Conservation (phyloP, 2,888 invertebrate species). For the Zhengitettix transpicula region DNA sequence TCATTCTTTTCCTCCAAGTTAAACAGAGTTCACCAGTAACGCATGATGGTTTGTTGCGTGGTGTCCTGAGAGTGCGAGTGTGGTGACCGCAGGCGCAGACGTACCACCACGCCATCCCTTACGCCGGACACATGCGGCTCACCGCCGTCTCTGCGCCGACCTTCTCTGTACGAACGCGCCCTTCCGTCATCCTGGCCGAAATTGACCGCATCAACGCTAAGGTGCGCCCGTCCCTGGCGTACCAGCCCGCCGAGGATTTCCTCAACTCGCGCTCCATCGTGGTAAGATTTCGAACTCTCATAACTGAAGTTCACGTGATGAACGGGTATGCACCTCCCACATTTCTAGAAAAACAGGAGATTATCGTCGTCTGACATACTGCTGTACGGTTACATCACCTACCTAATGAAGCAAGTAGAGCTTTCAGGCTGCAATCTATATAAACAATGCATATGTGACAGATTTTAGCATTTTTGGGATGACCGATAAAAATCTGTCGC, state of each 20-base stretch:
- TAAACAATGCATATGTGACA: no score
- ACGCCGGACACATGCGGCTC: slow-evolving; percentile 37
- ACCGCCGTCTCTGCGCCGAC: slow-evolving; percentile 39
- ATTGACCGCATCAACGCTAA: slow-evolving; percentile 51
- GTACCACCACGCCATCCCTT: slow-evolving; percentile 28
- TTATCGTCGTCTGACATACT: no score
- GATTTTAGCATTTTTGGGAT: no score
- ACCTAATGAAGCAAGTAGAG: no score
- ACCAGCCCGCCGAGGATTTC: slow-evolving; percentile 56
- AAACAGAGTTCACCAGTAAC: no score
- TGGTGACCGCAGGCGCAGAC: slow-evolving; percentile 22
- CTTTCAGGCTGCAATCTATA: no score
- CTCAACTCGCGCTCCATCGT: slow-evolving; percentile 58
- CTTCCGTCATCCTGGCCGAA: slow-evolving; percentile 48
- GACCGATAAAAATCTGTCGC: no score
- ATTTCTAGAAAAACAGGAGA: no score
- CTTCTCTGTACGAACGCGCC: slow-evolving; percentile 37
- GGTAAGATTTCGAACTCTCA: slow-evolving; percentile 33
- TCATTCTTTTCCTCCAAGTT: no score
- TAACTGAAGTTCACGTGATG: neutral
- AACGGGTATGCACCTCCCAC: no score
- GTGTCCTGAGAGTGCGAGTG: neutral
- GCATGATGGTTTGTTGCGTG: no score
- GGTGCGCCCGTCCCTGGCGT: slow-evolving; percentile 39
- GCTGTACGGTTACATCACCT: no score